Evolutionary conservation across 2,797 vertebrate species (phyloP).

Genomic region (Pachyuromys duprasi): DNA sequence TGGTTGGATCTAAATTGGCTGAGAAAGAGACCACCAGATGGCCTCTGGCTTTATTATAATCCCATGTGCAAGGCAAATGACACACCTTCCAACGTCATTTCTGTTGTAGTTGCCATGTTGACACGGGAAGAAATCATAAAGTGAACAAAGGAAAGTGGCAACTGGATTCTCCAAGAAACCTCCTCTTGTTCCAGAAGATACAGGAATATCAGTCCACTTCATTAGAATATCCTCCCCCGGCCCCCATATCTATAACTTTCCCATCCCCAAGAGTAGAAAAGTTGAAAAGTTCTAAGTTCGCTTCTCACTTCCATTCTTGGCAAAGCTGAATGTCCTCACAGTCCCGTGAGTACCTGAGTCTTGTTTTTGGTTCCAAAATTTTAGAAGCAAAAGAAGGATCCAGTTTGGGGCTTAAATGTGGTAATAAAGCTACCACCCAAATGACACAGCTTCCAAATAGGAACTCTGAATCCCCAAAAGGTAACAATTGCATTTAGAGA

Average conservation of each 20-base stretch:
- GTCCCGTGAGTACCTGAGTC: not conserved
- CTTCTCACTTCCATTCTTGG: not conserved
- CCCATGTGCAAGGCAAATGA: not conserved
- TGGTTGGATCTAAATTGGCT: not conserved
- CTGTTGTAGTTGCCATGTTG: not conserved
- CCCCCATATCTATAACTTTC: not conserved
- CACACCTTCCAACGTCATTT: not conserved
- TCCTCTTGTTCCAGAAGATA: not conserved
- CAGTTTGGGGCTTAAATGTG: not conserved
- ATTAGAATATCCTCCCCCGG: too few relatives aligned
- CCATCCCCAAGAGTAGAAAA: not conserved
- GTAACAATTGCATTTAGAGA: not conserved
- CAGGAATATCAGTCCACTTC: not conserved
- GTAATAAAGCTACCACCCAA: not conserved
- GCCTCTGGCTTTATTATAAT: not conserved
- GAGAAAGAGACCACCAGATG: not conserved
- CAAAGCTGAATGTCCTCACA: not conserved
- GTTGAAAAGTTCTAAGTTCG: not conserved
- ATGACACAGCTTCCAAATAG: not conserved
- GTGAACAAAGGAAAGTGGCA: not conserved
- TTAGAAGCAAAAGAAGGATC: not conserved
- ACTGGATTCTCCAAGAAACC: not conserved
- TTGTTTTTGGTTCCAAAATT: not conserved
- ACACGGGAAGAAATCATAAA: not conserved
- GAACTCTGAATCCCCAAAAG: conserved; percentile 26